phyloP scores from a whole-genome alignment of 2,888 invertebrate species.

The Liodrosophila aerea region DNA sequence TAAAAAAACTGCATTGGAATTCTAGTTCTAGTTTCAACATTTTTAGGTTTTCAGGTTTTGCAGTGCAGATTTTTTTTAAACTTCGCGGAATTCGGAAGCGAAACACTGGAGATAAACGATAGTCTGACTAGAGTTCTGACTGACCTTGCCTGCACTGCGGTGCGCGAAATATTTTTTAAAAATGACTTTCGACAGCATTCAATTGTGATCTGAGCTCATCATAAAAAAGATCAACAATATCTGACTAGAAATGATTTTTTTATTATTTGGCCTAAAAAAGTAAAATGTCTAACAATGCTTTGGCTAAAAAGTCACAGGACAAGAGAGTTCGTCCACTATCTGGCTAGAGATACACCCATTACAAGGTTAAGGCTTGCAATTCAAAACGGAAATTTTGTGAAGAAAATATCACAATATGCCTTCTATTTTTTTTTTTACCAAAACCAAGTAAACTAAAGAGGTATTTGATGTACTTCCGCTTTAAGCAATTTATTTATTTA shows the following conservation, averaged over 20 bases:
- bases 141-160: conserved; percentile 68
- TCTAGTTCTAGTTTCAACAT: conserved; percentile 78
- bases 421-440: too few relatives aligned
- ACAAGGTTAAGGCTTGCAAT: conserved; percentile 35
- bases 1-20: conserved; percentile 79
- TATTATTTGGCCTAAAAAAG: conserved; percentile 65
- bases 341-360: too few relatives aligned
- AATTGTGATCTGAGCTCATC: conserved; percentile 53
- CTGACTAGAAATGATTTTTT: conserved; percentile 59
- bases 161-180: conserved; percentile 66
- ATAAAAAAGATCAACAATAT: conserved; percentile 55
- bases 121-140: background rate
- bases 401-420: too few relatives aligned
- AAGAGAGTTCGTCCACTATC: too few relatives aligned
- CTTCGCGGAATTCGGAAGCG: conserved; percentile 73
- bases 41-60: conserved; percentile 70
- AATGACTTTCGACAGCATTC: conserved; percentile 40
- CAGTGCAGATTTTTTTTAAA: conserved; percentile 42
- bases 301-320: conserved; percentile 32
- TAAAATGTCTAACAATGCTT: conserved; percentile 21
- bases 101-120: conserved; percentile 46
- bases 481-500: too few relatives aligned
- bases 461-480: too few relatives aligned
- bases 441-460: too few relatives aligned
- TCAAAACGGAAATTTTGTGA: background rate